These are phyloP conservation scores for Archocentrus centrarchus DNA, from an alignment of 2,113 vertebrate species.

Conservation along the genomic window DNA sequence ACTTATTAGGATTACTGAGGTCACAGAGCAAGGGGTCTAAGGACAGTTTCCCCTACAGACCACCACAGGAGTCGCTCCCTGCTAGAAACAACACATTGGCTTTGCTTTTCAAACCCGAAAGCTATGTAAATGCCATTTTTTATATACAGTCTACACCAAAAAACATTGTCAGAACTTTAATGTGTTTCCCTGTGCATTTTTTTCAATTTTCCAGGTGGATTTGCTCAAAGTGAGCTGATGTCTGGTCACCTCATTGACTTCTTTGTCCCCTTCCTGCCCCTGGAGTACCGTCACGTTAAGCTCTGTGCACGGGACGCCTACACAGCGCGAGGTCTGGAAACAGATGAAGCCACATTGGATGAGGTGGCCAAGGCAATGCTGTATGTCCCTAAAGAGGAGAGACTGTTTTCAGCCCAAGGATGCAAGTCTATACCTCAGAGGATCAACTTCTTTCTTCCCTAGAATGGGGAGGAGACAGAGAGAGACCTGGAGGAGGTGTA, in stretches of 20 bases:
- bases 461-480: constrained; percentile 26
- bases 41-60: background rate
- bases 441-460: constrained; percentile 91
- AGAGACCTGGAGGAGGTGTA: constrained; percentile 33
- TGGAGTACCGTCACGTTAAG: constrained; percentile 90
- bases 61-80: background rate
- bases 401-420: constrained; percentile 93
- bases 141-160: accelerated
- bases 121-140: background rate
- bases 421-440: constrained; percentile 95
- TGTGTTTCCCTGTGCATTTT: background rate
- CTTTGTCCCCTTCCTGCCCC: constrained; percentile 92
- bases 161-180: background rate
- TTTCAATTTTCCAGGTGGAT: constrained; percentile 70
- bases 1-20: background rate
- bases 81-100: background rate
- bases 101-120: background rate
- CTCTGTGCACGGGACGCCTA: constrained; percentile 89
- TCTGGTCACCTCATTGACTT: constrained; percentile 88
- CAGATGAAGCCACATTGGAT: constrained; percentile 84
- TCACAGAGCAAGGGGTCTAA: background rate
- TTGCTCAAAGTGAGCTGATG: constrained; percentile 86
- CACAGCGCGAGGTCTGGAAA: constrained; percentile 81
- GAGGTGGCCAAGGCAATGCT: constrained; percentile 89
- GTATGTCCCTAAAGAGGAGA: constrained; percentile 91